Conservation (phyloP, 2,113 vertebrate species). For the Aptenodytes patagonicus region DNA sequence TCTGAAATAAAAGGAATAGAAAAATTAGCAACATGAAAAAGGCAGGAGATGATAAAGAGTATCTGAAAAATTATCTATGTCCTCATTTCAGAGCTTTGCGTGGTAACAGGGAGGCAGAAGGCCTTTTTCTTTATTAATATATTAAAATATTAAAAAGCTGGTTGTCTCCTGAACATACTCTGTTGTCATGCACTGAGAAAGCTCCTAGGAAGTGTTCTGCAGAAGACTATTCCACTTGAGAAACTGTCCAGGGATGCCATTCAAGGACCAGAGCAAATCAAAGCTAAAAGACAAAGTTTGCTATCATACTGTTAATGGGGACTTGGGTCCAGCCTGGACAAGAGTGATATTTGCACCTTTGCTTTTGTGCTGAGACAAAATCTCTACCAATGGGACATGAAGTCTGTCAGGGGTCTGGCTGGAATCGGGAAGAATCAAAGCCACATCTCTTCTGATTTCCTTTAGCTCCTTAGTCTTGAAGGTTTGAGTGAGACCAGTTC, state of each 20-base stretch:
- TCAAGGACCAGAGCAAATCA: not conserved
- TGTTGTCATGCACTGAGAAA: not conserved
- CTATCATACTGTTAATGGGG: fast-evolving
- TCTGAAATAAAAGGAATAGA: not conserved
- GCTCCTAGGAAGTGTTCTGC: not conserved
- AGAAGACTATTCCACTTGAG: not conserved
- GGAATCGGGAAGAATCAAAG: not conserved
- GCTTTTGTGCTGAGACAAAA: not conserved
- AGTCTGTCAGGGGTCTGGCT: not conserved
- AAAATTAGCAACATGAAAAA: constrained; percentile 22
- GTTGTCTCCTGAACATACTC: not conserved
- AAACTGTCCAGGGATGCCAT: not conserved
- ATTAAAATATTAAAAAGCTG: not conserved
- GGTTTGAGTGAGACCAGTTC: not conserved
- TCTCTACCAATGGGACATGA: not conserved
- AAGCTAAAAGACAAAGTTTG: not conserved
- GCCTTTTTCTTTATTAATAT: not conserved
- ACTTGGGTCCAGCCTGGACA: not conserved
- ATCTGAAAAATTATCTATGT: constrained; percentile 29
- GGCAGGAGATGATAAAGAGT: constrained; percentile 12
- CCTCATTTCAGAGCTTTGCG: constrained; percentile 27
- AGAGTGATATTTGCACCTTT: not conserved
- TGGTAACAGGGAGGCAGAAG: not conserved
- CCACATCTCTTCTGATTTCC: too few species aligned
- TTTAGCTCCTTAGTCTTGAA: not conserved